Base-by-base conservation (phyloP, 2,888 invertebrate genomes). In the Athripsodes cinereus region DNA sequence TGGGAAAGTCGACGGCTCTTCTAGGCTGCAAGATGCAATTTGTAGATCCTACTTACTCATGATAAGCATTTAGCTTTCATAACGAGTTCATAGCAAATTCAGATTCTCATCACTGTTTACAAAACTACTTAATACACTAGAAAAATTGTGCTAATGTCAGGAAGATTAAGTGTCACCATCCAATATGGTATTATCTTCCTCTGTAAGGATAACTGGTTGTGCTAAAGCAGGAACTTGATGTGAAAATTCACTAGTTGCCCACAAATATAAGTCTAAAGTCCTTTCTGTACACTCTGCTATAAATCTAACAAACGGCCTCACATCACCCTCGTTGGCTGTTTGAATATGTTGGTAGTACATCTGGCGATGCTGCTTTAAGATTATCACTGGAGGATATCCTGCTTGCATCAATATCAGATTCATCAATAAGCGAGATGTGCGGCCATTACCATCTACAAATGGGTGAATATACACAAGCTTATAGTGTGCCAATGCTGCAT, bases 391-490 rank as follows among this genome's bases (percentile, higher is more conserved):
- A 1, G 97, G 97, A 75, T 91, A 98, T 0, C 97, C 96, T 1
- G 92, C 92, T 72, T 89, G 90, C 90, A 98, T 92, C 31, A 98
- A 81, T 63, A 98, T 85, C 66, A 96, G 83, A 74, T 98, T 98
- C 96, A 98, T 97, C 1, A 98, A 81, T 21, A 98, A 80, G 22
- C 98, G 82, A 13, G 96, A 94, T 0, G 97, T 97, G 68, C 98
- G 83, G 0, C 97, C 98, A 69, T 98, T 98, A 51, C 98, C 97
- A 73, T 98, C 97, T 2, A 89, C 83, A 75, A 98, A 98, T 0
- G 98, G 98, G 77, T 98, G 98, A 65, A 98, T 96, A 70, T 92
- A 91, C 0, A 98, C 98, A 48, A 98, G 73, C 75, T 96, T 96
- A 74, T 97, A 98, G 76, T 98, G 98, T 0, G 96, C 96, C 55